Conservation (phyloP, 2,888 invertebrate genomes). For the Digitonthophagus gazella region DNA sequence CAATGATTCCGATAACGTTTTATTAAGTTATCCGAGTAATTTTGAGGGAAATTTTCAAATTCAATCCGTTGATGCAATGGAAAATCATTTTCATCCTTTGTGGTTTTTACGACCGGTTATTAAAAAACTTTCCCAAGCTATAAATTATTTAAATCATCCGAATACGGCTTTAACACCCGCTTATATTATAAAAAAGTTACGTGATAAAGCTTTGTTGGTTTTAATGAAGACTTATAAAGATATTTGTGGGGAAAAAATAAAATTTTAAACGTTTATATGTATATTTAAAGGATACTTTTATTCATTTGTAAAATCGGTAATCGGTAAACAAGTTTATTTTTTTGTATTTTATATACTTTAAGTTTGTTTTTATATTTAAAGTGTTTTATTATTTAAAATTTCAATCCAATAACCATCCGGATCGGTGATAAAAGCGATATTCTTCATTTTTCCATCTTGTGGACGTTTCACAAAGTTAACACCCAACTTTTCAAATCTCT, state of each 20-base stretch:
- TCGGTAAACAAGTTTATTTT: too few species aligned
- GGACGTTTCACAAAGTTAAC: slow-evolving; percentile 90
- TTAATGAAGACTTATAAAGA: not conserved
- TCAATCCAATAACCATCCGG: slow-evolving; percentile 98
- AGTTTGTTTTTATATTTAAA: not conserved
- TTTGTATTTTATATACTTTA: too few species aligned
- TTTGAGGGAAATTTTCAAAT: not conserved
- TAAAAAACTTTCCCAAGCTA: not conserved
- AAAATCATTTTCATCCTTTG: not conserved
- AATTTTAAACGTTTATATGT: too few species aligned
- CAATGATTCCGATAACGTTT: not conserved
- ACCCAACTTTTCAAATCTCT: slow-evolving; percentile 76
- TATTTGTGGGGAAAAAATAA: not conserved
- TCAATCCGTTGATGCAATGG: not conserved
- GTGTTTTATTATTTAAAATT: slow-evolving; percentile 62
- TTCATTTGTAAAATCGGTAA: too few species aligned
- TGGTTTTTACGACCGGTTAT: slow-evolving; percentile 9
- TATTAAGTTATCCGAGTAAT: slow-evolving; percentile 4
- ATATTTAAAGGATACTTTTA: too few species aligned
- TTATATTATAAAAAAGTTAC: slow-evolving; percentile 5
- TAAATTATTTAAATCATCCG: slow-evolving; percentile 18
- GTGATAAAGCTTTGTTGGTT: not conserved
- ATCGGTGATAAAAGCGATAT: slow-evolving; percentile 90
- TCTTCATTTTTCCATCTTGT: slow-evolving; percentile 90
- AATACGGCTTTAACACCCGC: slow-evolving; percentile 16